Evolutionary conservation across 2,113 vertebrate genomes (phyloP).

Genomic region (Actenoides lindsayi): DNA sequence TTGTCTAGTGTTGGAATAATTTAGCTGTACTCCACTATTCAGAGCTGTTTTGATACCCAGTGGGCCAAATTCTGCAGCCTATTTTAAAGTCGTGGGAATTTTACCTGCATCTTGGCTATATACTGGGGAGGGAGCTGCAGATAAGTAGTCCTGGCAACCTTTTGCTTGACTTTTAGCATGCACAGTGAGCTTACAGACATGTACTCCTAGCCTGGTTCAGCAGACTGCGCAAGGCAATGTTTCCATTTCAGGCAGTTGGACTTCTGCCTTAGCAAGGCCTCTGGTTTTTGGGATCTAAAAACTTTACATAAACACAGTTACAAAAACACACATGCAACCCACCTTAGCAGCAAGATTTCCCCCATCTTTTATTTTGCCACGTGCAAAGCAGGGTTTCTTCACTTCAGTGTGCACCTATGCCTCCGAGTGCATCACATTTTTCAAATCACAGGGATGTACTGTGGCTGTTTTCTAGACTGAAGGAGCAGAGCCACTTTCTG

Average conservation of each 20-base stretch:
- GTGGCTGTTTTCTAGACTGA: background rate
- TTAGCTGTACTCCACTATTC: constrained; percentile 11
- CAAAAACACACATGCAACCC: constrained; percentile 8
- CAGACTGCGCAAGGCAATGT: background rate
- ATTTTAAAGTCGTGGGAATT: background rate
- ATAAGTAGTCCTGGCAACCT: background rate
- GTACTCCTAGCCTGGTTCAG: background rate
- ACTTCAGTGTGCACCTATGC: rapidly evolving
- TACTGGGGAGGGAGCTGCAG: background rate
- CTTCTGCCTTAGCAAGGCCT: constrained; percentile 36
- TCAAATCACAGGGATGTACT: background rate
- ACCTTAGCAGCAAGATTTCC: background rate
- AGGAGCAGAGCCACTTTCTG: background rate
- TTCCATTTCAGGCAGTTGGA: constrained; percentile 6
- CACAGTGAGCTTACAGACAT: background rate
- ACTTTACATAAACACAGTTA: constrained; percentile 1
- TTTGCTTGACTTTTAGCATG: background rate
- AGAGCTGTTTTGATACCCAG: constrained; percentile 7
- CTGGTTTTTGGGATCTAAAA: constrained; percentile 21
- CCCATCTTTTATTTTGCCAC: background rate
- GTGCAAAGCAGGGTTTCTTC: background rate
- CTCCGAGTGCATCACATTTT: background rate
- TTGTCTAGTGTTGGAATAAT: constrained; percentile 49
- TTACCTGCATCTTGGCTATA: background rate
- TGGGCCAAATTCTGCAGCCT: constrained; percentile 3